Evolutionary conservation across 2,113 vertebrate genomes (phyloP), one percentile per base, ranked within the genome.

Genomic region (Solea senegalensis): DNA sequence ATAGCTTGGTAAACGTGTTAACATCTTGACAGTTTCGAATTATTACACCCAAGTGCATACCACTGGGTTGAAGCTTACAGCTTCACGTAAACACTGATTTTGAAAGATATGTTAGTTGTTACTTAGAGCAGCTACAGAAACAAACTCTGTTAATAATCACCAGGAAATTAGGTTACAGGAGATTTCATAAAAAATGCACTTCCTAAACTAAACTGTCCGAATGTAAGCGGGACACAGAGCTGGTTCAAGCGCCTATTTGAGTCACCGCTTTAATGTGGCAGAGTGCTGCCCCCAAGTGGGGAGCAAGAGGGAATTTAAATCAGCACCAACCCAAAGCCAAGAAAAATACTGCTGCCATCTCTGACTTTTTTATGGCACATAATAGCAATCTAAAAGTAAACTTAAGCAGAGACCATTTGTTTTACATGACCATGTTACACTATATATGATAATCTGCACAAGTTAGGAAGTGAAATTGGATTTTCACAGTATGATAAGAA

Each of bases 201-300:
- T 48, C 11, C 40, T 16, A 10, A 16, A 40, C 56, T 40, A 8
- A 4, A 10, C 10, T 9, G 34, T 13, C 16, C 28, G 51, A 46
- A 69, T 48, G 51, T 71, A 5, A 69, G 34, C 16, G 14, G n/a
- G 50, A 54, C 48, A 15, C 2, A 27, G 12, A 50, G 9, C n/a
- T 41, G 21, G 12, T 2, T 27, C 8, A 50, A 45, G 27, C 9
- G 1, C 8, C 66, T 28, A 76, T 7, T 41, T 15, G 6, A 82
- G 11, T 65, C 34, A 51, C 21, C 45, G 7, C 39, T 63, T 40
- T 56, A 40, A 76, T 3, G 21, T 64, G 66, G 64, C 16, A 72
- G 44, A 64, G 8, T 85, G 83, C 86, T 80, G 85, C 91, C 90
- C 65, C 79, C 84, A 39, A 63, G 84, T 90, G 91, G 89, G 54